Base-by-base conservation (phyloP, 2,113 vertebrate species). In the Grallaria varia region DNA sequence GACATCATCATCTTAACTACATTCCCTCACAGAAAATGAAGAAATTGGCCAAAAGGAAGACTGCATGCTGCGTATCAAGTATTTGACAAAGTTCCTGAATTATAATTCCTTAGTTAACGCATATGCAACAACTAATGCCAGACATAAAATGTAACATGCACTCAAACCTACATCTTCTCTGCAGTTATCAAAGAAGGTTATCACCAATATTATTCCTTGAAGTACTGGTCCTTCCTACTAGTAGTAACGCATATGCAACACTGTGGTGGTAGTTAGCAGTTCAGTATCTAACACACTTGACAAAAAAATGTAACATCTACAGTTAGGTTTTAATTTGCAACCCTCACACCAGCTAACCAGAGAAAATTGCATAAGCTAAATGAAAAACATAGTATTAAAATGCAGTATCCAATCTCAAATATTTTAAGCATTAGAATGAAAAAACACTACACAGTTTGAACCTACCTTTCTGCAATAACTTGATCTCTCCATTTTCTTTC, bases 401-500 rank as follows among this genome's bases (percentile, higher is more conserved):
- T 6, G 47, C 30, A 86, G 24, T 12, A 63, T 23, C 31, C 37
- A 60, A 47, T 16, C 25, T 79, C 4, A 35, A 73, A 73, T 9
- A 84, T 12, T 50, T 58, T 62, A 33, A 63, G 37, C 10, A 78
- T 14, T n/a, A 47, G 21, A 80, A 66, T 28, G 23, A 87, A 87
- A 85, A 67, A 83, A 0, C 12, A 52, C 56, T 60, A 78, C 4
- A 59, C 1, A 72, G 42, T 74, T 77, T 55, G 69, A 93, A 98
- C 98, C 56, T 96, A 99, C 99, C 98, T 99, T 99, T 99, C 96
- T 99, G 98, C 44, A 98, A 97, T 92, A 98, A 97, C 95, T 98
- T 99, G 91, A 99, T 97, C 94, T 99, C 99, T 90, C 99, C 99
- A 63, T 99, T 99, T 97, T 99, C 99, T 96, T 99, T 98, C 98